Evolutionary conservation across 2,797 vertebrate genomes (phyloP), one percentile per base, ranked within the genome.

Genomic region (Orestias chungarensis): DNA sequence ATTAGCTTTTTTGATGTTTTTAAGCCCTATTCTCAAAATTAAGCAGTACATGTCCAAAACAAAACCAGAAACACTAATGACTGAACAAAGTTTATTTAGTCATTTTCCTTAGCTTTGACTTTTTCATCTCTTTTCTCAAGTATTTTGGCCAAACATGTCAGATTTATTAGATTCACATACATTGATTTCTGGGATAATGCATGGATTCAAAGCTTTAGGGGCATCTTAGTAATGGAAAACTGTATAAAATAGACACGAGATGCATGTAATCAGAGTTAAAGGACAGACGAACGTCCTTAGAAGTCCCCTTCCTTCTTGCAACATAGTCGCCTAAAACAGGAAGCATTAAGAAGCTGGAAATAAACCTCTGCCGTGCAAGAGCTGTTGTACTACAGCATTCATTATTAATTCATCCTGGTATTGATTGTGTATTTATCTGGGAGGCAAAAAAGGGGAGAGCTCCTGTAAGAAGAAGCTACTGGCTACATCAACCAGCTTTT

Each of bases 321-420:
- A 50, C 74, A 64, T 52, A 72, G 55, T 82, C 71, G 25, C 57
- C 3, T 62, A 61, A 70, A 80, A 80, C 79, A 86, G 88, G 82
- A 85, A 86, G 81, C 49, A 42, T 15, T 79, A 81, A 81, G 66
- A 52, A 81, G 64, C 82, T 67, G 72, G 83, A 89, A 82, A 81
- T 84, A 78, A 84, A 89, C 86, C 90, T 79, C 86, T 82, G 83
- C 79, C 78, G 44, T 44, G 79, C 87, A 68, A n/a, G 72, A 79
- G 79, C 81, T 84, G 88, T 88, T 92, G 91, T 93, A 92, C 89
- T 86, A 93, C 93, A 94, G 92, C 93, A 86, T 90, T 93, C 91
- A 94, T 94, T 93, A 94, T 90, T 94, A 93, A 94, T 94, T 93
- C 91, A 94, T 92, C 55, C 83, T 80, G 3, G 75, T 91, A 94